phyloP scores from a whole-genome alignment of 2,888 invertebrate genomes.

The Tribolium freemani region DNA sequence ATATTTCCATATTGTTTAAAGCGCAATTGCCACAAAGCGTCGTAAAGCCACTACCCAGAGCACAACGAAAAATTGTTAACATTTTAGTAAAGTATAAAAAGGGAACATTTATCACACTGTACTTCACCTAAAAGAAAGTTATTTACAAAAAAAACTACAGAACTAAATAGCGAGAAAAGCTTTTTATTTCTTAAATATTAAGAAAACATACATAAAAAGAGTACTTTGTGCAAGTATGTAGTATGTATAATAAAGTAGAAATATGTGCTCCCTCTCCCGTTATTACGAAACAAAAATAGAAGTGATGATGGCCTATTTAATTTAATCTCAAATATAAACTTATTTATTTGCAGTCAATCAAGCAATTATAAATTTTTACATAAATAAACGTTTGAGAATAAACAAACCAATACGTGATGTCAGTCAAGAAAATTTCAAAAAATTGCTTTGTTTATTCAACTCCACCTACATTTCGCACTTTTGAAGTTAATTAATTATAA shows the following conservation, averaged over 20 bases:
- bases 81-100: constrained; percentile 34
- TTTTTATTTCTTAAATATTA: constrained; percentile 63
- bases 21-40: constrained; percentile 41
- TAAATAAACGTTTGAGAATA: constrained; percentile 56
- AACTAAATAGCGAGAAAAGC: constrained; percentile 59
- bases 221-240: constrained; percentile 58
- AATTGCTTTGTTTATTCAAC: constrained; percentile 55
- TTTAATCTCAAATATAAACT: constrained; percentile 36
- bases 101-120: constrained; percentile 41
- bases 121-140: constrained; percentile 30
- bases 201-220: constrained; percentile 62
- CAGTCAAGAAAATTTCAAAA: constrained; percentile 43
- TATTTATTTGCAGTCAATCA: constrained; percentile 44
- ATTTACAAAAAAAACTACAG: constrained; percentile 48
- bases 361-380: constrained; percentile 53
- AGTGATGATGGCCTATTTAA: constrained; percentile 43
- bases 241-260: constrained; percentile 52
- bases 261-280: constrained; percentile 55
- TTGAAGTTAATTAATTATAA: constrained; percentile 60
- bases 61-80: constrained; percentile 39
- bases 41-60: constrained; percentile 46
- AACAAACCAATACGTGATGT: constrained; percentile 57
- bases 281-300: constrained; percentile 48
- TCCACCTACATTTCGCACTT: constrained; percentile 63
- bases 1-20: constrained; percentile 29